A percentile compares a stretch with the other conserved stretches of the same genome.
Evolutionary conservation across 2,797 vertebrate species (phyloP).

Genomic region (Helostoma temminkii): DNA sequence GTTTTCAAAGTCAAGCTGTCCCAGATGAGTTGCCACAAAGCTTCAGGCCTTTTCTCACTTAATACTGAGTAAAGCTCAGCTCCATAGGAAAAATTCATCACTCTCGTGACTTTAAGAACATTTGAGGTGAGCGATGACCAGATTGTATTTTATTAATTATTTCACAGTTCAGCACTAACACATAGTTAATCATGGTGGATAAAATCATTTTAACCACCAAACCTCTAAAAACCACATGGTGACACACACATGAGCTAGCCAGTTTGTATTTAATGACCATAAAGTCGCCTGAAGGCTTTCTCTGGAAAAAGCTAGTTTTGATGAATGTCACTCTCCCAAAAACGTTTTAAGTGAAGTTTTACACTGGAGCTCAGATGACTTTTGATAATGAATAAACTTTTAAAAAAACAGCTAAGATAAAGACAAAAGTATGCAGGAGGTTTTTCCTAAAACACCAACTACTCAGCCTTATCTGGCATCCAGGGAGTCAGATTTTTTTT

Average conservation of each 20-base stretch:
- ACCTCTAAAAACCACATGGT: constrained; percentile 36
- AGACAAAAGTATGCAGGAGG: no score
- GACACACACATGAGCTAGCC: constrained; percentile 38
- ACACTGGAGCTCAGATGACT: constrained; percentile 16
- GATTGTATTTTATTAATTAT: constrained; percentile 50
- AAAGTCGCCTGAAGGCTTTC: constrained; percentile 2
- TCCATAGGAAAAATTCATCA: constrained; percentile 40
- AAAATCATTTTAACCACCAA: constrained; percentile 46
- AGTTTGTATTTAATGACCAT: constrained; percentile 14
- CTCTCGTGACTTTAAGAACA: constrained; percentile 38
- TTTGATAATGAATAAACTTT: constrained; percentile 5
- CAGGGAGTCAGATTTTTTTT: not conserved
- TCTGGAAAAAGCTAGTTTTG: constrained; percentile 15
- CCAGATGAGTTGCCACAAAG: constrained; percentile 18
- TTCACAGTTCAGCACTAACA: constrained; percentile 40
- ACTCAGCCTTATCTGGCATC: constrained; percentile 11
- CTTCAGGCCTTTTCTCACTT: constrained; percentile 37
- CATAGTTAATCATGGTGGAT: constrained; percentile 46
- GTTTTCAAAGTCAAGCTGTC: constrained; percentile 26
- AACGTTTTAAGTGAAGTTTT: constrained; percentile 29
- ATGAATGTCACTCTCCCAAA: constrained; percentile 22
- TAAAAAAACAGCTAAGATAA: not conserved
- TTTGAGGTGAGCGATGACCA: constrained; percentile 52
- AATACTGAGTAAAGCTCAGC: constrained; percentile 9
- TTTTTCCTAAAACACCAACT: not conserved